A percentile compares a stretch with the other conserved stretches of the same genome.
Evolutionary conservation across 92 coral and sea anemone species (phyloP).

Genomic region (Galaxea fascicularis): DNA sequence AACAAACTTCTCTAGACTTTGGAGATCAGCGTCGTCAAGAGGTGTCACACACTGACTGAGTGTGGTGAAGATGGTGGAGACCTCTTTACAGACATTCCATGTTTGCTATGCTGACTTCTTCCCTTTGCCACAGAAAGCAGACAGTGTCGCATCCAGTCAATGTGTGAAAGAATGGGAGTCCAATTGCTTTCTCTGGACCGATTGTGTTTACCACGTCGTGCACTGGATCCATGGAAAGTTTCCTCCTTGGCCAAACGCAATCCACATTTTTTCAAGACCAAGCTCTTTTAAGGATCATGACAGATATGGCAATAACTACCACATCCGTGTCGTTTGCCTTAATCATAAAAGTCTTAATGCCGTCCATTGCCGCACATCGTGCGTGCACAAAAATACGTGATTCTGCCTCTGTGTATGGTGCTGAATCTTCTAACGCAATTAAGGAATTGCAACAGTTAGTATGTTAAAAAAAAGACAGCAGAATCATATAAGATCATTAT

Average conservation of each 20-base stretch:
- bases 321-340: constrained; percentile 60
- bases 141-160: constrained; percentile 65
- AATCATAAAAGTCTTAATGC: constrained; percentile 2
- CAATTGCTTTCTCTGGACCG: constrained; percentile 31
- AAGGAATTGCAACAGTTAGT: neutral
- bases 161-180: constrained; percentile 52
- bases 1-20: constrained; percentile 53
- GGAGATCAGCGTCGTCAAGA: constrained; percentile 34
- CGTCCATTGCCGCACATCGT: neutral
- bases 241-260: constrained; percentile 46
- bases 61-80: constrained; percentile 21
- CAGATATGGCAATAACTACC: no score
- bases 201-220: constrained; percentile 25
- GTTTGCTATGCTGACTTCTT: constrained; percentile 69
- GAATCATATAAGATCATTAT: no score
- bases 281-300: neutral
- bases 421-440: neutral
- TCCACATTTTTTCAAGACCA: constrained; percentile 54
- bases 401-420: constrained; percentile 52
- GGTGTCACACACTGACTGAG: constrained; percentile 39
- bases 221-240: constrained; percentile 42
- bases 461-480: no score
- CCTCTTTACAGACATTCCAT: constrained; percentile 48
- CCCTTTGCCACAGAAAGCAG: constrained; percentile 50
- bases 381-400: constrained; percentile 47